Percentiles rank a stretch among this genome's conserved stretches.
Evolutionary conservation across 2,113 vertebrate species (phyloP).

Genomic region (Dromaius novaehollandiae): DNA sequence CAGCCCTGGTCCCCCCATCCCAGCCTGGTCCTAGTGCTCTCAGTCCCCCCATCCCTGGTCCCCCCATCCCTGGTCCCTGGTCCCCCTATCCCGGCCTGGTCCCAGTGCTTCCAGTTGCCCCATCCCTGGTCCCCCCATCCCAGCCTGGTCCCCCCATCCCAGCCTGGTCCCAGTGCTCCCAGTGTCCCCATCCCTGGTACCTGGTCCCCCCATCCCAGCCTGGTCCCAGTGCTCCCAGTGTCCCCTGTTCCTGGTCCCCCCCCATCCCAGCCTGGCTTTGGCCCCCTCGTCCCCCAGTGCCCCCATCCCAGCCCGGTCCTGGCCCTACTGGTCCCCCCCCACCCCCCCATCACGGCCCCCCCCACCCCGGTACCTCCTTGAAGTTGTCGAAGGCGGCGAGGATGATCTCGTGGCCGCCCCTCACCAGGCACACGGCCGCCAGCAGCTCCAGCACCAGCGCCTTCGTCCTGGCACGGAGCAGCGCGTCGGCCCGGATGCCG

Average conservation of each 20-base stretch:
- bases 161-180: not conserved
- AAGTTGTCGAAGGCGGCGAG: constrained; percentile 98
- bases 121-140: no score
- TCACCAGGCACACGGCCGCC: constrained; percentile 94
- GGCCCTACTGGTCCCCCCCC: not conserved
- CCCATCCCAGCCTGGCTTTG: not conserved
- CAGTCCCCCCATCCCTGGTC: no score
- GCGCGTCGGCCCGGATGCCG: not conserved
- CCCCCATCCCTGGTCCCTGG: no score
- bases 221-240: not conserved
- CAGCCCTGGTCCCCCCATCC: no score
- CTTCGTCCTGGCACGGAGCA: constrained; percentile 85
- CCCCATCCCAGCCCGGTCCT: not conserved
- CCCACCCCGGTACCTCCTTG: constrained; percentile 86
- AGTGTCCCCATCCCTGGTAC: not conserved
- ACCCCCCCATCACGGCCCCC: not conserved
- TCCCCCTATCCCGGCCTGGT: not conserved
- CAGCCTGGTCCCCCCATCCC: not conserved
- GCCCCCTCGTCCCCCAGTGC: no score
- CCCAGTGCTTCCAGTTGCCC: no score
- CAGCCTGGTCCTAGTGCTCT: not conserved
- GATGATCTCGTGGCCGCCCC: constrained; percentile 98
- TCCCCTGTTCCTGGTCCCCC: not conserved
- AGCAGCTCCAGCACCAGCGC: constrained; percentile 95
- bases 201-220: not conserved